These are phyloP conservation scores for Copidosoma floridanum DNA, from an alignment of 1,140 invertebrate genomes.

Conservation along the genomic window DNA sequence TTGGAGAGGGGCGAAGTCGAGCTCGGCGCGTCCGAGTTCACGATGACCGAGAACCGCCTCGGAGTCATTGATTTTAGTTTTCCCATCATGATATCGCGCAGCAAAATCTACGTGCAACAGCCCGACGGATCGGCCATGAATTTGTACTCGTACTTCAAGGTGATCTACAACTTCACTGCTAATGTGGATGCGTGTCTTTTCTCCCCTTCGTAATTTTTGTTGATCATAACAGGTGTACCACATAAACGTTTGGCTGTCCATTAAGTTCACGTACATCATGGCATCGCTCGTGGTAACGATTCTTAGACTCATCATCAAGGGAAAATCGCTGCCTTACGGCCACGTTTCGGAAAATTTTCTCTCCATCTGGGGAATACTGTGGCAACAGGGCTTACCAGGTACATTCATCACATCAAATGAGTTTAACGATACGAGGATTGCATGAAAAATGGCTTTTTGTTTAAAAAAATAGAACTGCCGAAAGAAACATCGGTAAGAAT, in stretches of 20 bases:
- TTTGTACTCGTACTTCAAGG: conserved; percentile 37
- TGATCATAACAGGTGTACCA: conserved; percentile 29
- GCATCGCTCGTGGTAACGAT: conserved; percentile 3
- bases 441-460: too few species aligned
- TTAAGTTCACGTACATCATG: conserved; percentile 1
- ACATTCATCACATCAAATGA: not conserved
- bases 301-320: conserved; percentile 5
- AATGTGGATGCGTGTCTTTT: too few species aligned
- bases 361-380: conserved; percentile 38
- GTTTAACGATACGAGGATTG: too few species aligned
- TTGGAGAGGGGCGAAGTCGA: conserved; percentile 16
- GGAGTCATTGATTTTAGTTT: conserved; percentile 36
- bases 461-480: too few species aligned
- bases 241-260: not conserved
- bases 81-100: conserved; percentile 34
- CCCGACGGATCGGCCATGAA: conserved; percentile 12
- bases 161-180: too few species aligned
- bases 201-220: too few species aligned
- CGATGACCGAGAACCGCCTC: conserved; percentile 33
- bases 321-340: conserved; percentile 10
- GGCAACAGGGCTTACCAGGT: conserved; percentile 39
- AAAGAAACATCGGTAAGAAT: too few species aligned
- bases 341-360: conserved; percentile 17
- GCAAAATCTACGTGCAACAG: conserved; percentile 32
- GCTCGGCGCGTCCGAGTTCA: conserved; percentile 29